phyloP scores from a whole-genome alignment of 1,140 invertebrate species.

The Sitobion miscanthi region DNA sequence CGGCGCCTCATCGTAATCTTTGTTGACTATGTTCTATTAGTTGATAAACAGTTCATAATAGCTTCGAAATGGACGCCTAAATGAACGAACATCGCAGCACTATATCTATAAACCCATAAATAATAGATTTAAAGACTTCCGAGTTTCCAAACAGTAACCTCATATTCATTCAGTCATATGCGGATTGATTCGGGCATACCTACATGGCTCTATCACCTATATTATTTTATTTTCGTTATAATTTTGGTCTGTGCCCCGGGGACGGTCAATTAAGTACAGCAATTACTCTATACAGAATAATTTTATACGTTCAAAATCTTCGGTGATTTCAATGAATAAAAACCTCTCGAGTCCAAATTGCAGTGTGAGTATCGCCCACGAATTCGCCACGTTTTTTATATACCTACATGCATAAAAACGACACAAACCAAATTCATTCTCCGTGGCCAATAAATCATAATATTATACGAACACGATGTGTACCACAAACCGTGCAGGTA shows the following conservation, averaged over 20 bases:
- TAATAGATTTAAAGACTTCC: too few species aligned
- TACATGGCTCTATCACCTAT: too few species aligned
- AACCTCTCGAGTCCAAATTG: neutral
- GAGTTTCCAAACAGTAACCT: too few species aligned
- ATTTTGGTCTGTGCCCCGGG: neutral
- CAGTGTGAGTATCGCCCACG: neutral
- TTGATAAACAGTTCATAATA: too few species aligned
- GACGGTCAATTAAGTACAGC: neutral
- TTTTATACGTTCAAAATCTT: neutral
- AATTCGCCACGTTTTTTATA: neutral
- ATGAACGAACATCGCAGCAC: too few species aligned
- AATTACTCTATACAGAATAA: neutral
- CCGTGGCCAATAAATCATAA: neutral
- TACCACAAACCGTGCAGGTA: neutral
- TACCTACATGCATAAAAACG: neutral
- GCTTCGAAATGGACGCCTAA: too few species aligned
- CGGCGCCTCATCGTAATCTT: neutral
- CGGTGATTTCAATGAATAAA: neutral
- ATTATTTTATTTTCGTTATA: neutral
- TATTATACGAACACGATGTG: neutral
- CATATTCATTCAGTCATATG: too few species aligned
- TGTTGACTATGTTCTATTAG: too few species aligned
- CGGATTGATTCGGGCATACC: too few species aligned
- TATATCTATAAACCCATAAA: too few species aligned
- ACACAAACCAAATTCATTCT: constrained; percentile 9